Percentiles rank a stretch among this genome's conserved stretches.
Conservation (phyloP, 2,797 vertebrate species). For the Hydrolagus colliei region DNA sequence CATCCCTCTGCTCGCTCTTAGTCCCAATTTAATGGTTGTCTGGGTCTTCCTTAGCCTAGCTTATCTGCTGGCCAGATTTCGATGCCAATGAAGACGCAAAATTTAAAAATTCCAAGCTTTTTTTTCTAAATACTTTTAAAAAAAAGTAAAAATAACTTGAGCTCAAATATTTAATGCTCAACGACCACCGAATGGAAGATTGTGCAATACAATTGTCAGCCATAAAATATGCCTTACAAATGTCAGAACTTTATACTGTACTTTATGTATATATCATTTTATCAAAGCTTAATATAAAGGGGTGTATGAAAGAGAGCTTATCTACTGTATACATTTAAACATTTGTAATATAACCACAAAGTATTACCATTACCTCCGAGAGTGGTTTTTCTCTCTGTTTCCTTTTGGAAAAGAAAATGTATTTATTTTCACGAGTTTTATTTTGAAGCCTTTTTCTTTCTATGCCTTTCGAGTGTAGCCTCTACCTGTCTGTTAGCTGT, state of each 20-base stretch:
- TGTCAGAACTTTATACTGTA: slow-evolving; percentile 54
- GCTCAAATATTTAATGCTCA: slow-evolving; percentile 15
- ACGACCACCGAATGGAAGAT: slow-evolving; percentile 53
- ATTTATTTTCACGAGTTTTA: slow-evolving; percentile 5
- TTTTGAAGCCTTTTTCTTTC: neutral
- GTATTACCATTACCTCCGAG: slow-evolving; percentile 33
- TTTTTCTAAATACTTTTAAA: no score
- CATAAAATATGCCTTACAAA: slow-evolving; percentile 65
- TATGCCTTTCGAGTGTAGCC: slow-evolving; percentile 12
- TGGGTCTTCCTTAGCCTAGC: slow-evolving; percentile 96
- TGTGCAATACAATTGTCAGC: slow-evolving; percentile 58
- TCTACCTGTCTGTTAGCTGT: slow-evolving; percentile 21
- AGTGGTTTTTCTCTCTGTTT: neutral
- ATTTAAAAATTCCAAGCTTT: slow-evolving; percentile 44
- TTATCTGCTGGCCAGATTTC: slow-evolving; percentile 87
- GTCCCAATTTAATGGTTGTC: slow-evolving; percentile 95
- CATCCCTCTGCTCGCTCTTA: slow-evolving; percentile 88
- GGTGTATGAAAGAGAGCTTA: slow-evolving; percentile 49
- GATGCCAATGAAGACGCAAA: slow-evolving; percentile 78
- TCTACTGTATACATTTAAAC: slow-evolving; percentile 51
- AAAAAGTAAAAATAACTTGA: neutral
- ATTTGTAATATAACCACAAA: slow-evolving; percentile 55
- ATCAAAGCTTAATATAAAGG: slow-evolving; percentile 41
- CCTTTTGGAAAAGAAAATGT: neutral
- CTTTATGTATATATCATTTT: slow-evolving; percentile 59